A percentile compares a stretch with the other conserved stretches of the same genome.
Evolutionary conservation across 2,888 invertebrate genomes (phyloP).

Genomic region (Reticulitermes lucifugus): DNA sequence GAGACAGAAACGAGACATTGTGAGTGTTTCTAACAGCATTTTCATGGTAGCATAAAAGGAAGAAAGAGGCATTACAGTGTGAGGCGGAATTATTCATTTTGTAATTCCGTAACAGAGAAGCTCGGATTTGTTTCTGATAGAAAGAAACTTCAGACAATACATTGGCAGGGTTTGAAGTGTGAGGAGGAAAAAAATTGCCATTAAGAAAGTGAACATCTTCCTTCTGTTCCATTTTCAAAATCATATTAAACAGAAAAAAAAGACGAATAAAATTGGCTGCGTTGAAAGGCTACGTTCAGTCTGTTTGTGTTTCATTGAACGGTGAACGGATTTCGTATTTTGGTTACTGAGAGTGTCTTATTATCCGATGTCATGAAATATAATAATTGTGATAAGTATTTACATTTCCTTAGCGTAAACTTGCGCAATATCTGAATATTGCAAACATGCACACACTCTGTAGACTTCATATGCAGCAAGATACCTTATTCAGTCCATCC

Average conservation of each 20-base stretch:
- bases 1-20: not conserved
- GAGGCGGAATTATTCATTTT: slow-evolving; percentile 37
- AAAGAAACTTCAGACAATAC: slow-evolving; percentile 30
- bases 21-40: slow-evolving; percentile 4
- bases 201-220: slow-evolving; percentile 15
- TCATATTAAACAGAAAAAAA: not conserved
- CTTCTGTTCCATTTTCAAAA: not conserved
- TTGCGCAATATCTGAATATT: too few relatives aligned
- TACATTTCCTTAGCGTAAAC: too few relatives aligned
- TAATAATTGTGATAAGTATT: too few relatives aligned
- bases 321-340: not conserved
- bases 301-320: not conserved
- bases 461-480: too few relatives aligned
- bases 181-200: not conserved
- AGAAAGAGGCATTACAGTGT: slow-evolving; percentile 11
- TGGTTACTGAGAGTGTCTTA: not conserved
- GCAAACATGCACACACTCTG: too few relatives aligned
- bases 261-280: not conserved
- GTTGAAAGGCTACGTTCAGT: not conserved
- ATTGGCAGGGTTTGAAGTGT: not conserved
- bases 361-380: too few relatives aligned
- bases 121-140: slow-evolving; percentile 18
- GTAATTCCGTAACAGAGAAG: slow-evolving; percentile 14
- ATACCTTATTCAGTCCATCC: too few relatives aligned
- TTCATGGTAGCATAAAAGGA: slow-evolving; percentile 17